These are phyloP conservation scores for Fabriciana adippe DNA, from an alignment of 2,888 invertebrate species.

Conservation along the genomic window DNA sequence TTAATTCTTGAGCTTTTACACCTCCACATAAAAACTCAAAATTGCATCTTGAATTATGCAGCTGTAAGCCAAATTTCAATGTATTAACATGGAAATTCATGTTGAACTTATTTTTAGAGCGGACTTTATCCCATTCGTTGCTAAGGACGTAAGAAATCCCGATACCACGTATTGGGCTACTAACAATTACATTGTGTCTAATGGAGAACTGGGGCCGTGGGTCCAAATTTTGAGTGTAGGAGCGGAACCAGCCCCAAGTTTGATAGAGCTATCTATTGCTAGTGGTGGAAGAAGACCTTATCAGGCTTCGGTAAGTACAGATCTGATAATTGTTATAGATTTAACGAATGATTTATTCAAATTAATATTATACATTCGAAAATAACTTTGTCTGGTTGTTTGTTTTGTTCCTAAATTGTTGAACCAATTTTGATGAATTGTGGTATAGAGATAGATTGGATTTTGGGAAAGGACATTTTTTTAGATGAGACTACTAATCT, in stretches of 20 bases:
- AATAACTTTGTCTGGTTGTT: no score
- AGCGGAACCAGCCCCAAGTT: constrained; percentile 80
- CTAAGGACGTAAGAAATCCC: constrained; percentile 83
- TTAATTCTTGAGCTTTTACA: no score
- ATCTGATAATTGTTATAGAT: not conserved
- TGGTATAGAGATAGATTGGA: no score
- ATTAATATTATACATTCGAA: no score
- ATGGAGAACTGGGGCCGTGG: constrained; percentile 80
- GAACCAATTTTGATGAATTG: no score
- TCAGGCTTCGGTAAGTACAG: constrained; percentile 80
- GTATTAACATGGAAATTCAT: no score
- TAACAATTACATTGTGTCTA: constrained; percentile 87
- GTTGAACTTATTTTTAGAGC: constrained; percentile 66
- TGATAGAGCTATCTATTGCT: constrained; percentile 67
- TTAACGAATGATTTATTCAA: not conserved
- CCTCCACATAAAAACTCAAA: no score
- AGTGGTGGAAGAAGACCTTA: constrained; percentile 75
- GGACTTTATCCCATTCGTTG: constrained; percentile 84
- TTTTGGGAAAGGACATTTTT: no score
- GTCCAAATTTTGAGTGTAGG: constrained; percentile 83
- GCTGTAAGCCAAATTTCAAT: no score
- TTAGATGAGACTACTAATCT: no score
- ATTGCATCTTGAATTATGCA: no score
- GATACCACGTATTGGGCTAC: constrained; percentile 85
- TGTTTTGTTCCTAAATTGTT: no score